These are phyloP conservation scores for Mechanitis mazaeus DNA, from an alignment of 2,888 invertebrate species.

Conservation along the genomic window DNA sequence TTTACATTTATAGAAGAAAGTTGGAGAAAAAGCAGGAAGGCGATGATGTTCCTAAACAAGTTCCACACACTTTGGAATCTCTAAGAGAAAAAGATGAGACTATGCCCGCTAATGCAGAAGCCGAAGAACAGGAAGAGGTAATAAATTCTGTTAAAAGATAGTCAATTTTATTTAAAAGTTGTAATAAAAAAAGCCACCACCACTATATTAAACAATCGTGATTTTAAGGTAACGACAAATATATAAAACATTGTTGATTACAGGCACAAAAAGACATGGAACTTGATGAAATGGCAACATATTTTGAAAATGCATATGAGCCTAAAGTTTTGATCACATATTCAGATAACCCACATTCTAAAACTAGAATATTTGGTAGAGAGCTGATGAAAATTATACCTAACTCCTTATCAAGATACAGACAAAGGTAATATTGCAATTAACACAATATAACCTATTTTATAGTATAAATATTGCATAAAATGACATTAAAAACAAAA, in stretches of 20 bases:
- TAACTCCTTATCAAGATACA: conserved; percentile 90
- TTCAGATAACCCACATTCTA: conserved; percentile 91
- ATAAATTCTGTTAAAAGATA: not conserved
- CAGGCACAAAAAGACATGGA: conserved; percentile 82
- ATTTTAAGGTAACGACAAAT: no score
- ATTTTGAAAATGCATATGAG: conserved; percentile 89
- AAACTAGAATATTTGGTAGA: conserved; percentile 93
- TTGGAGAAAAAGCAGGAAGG: conserved; percentile 70
- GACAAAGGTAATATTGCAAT: conserved; percentile 73
- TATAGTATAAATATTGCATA: no score
- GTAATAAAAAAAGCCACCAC: not conserved
- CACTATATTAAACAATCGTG: no score
- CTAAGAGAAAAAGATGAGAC: conserved; percentile 95
- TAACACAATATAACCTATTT: conserved; percentile 3
- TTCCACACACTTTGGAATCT: conserved; percentile 95
- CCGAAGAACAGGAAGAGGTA: conserved; percentile 85
- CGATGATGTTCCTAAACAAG: conserved; percentile 65
- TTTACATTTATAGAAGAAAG: conserved; percentile 49
- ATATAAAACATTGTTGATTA: conserved; percentile 23
- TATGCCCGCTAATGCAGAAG: conserved; percentile 83
- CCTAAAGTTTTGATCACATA: conserved; percentile 98
- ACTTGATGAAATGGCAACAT: conserved; percentile 90
- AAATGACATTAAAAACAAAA: no score
- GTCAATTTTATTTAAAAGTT: not conserved
- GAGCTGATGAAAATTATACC: conserved; percentile 95